Evolutionary conservation across 2,113 vertebrate genomes (phyloP), one percentile per base, ranked within the genome.

Genomic region (Proterorhinus semilunaris): DNA sequence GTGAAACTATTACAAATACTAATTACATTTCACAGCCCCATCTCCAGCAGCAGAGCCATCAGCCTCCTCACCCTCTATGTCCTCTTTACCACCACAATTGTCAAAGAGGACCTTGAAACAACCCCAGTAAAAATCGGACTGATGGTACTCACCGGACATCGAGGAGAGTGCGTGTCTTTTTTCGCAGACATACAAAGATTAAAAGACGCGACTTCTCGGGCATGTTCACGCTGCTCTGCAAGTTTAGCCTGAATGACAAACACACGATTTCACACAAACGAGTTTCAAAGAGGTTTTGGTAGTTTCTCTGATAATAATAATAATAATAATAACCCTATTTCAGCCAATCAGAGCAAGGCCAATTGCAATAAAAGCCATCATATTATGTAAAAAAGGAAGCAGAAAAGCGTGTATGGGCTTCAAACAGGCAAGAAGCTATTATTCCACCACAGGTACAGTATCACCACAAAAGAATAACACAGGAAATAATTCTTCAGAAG

Each of bases 121-220:
- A 36, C 27, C 27, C 4, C 21, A 42, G 27, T 1, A 13, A 17
- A n/a, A 44, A 58, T 15, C 0, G 12, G 50, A 45, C 54, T 2
- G 51, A 42, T 4, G 67, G 0, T 16, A 81, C 91, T 93, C 85
- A 93, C 93, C 43, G 87, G 85, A 64, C 79, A 83, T 13, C 87
- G 82, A 15, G 66, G 62, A 6, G 65, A 76, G 68, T 54, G 54
- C 1, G 74, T 85, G 42, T 87, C 77, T 59, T 61, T 81, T 72
- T 89, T 86, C 62, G 92, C 89, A 1, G 92, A 86, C 10, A 91
- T 74, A 8, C 85, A 87, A 15, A 91, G 76, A 21, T 95, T 95
- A 77, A 94, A 94, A 8, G 82, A 75, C 42, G 92, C 90, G 1
- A 90, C 78, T 79, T 92, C 91, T 83, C 94, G 85, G 42, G 75